phyloP scores from a whole-genome alignment of 2,113 vertebrate species.

The Dicrurus megarhynchus region DNA sequence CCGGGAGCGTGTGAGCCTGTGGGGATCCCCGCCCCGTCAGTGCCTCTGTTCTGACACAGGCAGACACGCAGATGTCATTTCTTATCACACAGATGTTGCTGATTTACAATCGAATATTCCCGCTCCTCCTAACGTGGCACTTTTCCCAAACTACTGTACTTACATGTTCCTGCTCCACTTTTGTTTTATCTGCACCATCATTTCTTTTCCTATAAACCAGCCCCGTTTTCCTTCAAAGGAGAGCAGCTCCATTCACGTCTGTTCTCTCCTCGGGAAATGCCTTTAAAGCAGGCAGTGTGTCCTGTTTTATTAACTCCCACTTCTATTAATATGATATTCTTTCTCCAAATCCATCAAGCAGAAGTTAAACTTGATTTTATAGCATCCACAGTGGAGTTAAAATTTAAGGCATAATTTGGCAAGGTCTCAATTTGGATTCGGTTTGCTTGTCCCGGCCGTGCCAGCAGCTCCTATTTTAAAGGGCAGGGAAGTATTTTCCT shows the following conservation, averaged over 20 bases:
- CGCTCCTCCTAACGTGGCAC: constrained; percentile 53
- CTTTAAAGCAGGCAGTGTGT: constrained; percentile 26
- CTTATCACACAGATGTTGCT: constrained; percentile 59
- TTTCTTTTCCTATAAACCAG: not conserved
- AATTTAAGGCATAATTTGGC: constrained; percentile 65
- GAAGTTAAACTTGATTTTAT: constrained; percentile 64
- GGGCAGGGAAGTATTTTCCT: constrained; percentile 50
- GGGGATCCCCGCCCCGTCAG: not conserved
- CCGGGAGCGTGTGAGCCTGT: not conserved
- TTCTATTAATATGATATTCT: constrained; percentile 57
- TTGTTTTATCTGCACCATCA: not conserved
- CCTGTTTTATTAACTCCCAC: constrained; percentile 57
- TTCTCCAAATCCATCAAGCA: constrained; percentile 57
- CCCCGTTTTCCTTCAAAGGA: constrained; percentile 3
- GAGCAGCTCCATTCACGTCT: constrained; percentile 1
- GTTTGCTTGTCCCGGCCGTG: not conserved
- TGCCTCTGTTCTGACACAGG: not conserved
- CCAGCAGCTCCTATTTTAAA: constrained; percentile 58
- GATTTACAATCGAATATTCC: constrained; percentile 55
- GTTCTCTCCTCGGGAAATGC: constrained; percentile 20
- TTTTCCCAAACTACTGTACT: constrained; percentile 57
- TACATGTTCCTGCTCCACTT: constrained; percentile 18
- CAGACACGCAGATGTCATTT: constrained; percentile 12
- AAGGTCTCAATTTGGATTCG: constrained; percentile 4
- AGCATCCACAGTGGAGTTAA: constrained; percentile 51